These are phyloP conservation scores for Cryptosula pallasiana DNA, from an alignment of 2,888 invertebrate species.

Conservation along the genomic window DNA sequence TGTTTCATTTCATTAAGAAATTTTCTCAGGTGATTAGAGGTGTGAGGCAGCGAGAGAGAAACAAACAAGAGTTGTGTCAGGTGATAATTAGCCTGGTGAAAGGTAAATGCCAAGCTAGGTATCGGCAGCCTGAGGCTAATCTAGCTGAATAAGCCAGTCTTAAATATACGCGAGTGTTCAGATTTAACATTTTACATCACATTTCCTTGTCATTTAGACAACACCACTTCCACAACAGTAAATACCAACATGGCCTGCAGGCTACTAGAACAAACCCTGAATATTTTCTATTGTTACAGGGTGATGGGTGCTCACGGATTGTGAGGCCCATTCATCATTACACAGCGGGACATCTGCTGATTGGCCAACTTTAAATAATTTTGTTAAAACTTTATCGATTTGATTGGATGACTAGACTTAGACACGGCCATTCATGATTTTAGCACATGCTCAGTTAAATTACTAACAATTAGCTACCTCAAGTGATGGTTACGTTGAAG, in stretches of 20 bases:
- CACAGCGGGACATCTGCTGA: background rate
- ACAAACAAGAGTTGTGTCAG: background rate
- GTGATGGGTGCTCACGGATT: background rate
- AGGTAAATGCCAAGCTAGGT: constrained; percentile 21
- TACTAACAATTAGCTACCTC: no score
- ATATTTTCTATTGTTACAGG: constrained; percentile 1
- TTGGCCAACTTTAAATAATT: background rate
- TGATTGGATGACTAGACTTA: no score
- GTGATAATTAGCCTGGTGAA: background rate
- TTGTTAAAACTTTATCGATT: background rate
- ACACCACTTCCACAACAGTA: background rate
- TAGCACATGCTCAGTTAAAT: no score
- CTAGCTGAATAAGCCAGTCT: background rate
- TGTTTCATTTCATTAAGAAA: constrained; percentile 12
- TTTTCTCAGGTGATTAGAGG: constrained; percentile 9
- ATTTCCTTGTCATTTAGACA: constrained; percentile 8
- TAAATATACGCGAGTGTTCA: background rate
- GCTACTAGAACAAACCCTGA: background rate
- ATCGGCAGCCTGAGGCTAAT: background rate
- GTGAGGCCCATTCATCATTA: background rate
- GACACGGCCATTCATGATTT: background rate
- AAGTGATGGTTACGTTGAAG: no score
- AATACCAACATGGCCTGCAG: background rate
- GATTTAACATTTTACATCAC: constrained; percentile 10
- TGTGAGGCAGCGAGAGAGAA: no score